These are phyloP conservation scores for Chrysina gloriosa DNA, from an alignment of 2,888 invertebrate genomes.

Conservation along the genomic window DNA sequence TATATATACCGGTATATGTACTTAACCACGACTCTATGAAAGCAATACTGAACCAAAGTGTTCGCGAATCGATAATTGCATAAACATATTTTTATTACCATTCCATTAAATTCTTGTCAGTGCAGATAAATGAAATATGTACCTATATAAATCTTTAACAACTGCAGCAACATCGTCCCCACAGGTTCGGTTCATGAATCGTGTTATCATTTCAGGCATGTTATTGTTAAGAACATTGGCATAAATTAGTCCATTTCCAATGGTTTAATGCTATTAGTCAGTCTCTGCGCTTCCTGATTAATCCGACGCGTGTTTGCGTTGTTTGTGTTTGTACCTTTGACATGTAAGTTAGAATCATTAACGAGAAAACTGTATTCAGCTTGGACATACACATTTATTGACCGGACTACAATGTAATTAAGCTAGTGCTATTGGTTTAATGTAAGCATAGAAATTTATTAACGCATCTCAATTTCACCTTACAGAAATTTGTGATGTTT, in stretches of 20 bases:
- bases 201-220: constrained; percentile 11
- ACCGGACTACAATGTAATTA: neutral
- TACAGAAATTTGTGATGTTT: neutral
- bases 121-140: no score
- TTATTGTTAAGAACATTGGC: constrained; percentile 27
- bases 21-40: no score
- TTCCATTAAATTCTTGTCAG: no score
- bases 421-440: neutral
- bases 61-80: no score
- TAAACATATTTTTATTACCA: no score
- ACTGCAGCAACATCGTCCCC: no score
- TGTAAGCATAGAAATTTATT: neutral
- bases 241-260: constrained; percentile 39
- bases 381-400: neutral
- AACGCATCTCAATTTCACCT: neutral
- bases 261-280: constrained; percentile 36
- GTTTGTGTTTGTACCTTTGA: neutral
- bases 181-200: neutral
- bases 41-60: no score
- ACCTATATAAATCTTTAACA: no score
- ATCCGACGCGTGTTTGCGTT: neutral
- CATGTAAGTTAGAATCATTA: neutral
- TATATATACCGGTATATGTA: no score
- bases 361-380: constrained; percentile 5
- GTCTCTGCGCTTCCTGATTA: constrained; percentile 26